Evolutionary conservation across 2,113 vertebrate species (phyloP).

Genomic region (Charadrius vociferus): DNA sequence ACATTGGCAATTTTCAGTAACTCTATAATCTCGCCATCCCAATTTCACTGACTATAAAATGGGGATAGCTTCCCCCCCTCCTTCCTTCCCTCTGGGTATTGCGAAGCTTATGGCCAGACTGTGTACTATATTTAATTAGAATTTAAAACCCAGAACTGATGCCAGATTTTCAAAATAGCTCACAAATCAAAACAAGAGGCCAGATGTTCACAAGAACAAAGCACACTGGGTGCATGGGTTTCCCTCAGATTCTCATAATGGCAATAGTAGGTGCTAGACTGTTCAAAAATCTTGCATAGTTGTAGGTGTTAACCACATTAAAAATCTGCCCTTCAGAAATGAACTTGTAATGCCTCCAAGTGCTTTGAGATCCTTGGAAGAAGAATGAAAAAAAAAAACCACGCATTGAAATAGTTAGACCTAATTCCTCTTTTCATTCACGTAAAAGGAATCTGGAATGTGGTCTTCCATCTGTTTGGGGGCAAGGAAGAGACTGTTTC

Average conservation of each 20-base stretch:
- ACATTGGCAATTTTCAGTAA: not conserved
- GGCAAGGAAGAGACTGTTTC: not conserved
- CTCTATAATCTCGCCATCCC: not conserved
- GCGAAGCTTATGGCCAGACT: not conserved
- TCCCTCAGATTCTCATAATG: not conserved
- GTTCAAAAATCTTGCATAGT: not conserved
- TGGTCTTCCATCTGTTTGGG: not conserved
- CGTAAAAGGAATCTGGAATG: not conserved
- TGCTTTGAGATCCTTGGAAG: not conserved
- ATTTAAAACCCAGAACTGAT: slow-evolving; percentile 2
- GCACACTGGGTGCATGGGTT: not conserved
- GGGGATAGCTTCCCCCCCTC: not conserved
- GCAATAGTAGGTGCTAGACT: not conserved
- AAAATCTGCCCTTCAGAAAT: not conserved
- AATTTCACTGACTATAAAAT: not conserved
- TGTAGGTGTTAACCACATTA: not conserved
- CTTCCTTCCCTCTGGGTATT: not conserved
- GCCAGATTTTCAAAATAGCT: slow-evolving; percentile 35
- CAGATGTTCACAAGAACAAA: slow-evolving; percentile 42
- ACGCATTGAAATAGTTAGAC: not conserved
- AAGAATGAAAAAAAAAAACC: not conserved
- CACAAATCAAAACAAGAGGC: slow-evolving; percentile 23
- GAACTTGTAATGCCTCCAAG: not conserved
- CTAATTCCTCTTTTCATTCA: not conserved
- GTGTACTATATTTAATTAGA: slow-evolving; percentile 32